Evolutionary conservation across 2,797 vertebrate species (phyloP), one percentile per base, ranked within the genome.

Genomic region (Gallirallus australis): DNA sequence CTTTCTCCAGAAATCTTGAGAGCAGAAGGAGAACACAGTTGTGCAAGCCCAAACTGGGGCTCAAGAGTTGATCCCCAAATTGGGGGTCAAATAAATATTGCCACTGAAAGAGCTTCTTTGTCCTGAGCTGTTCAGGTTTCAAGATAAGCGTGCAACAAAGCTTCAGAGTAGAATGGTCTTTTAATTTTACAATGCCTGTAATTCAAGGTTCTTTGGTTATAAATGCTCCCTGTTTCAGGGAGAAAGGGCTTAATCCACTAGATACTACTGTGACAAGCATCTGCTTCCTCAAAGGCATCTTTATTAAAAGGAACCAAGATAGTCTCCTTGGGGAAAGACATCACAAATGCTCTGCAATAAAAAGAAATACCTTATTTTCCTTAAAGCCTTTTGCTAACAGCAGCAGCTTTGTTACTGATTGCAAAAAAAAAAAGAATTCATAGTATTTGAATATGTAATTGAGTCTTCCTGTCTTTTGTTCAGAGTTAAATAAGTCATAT

Each of bases 241-340:
- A 92, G 30, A 90, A 93, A 71, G 83, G 73, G 28, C 53, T 93
- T 94, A 93, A 89, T 91, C 80, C 40, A 9, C 54, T 66, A 63
- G 77, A 79, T 86, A 86, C 28, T 31, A 61, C 45, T 70, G 76
- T 94, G 93, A 96, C 79, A 95, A 86, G 27, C 63, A 93, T 90
- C 77, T 91, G 52, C 66, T 84, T 93, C 68, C 80, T 96, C 77
- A 86, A 92, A 94, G 66, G 27, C 42, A 57, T 84, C 73, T 95
- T 84, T 82, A 90, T 86, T 88, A 73, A 91, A 92, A 86, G 33
- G 21, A 91, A 82, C 89, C 82, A 61, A 73, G 60, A 61, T 60
- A 66, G 63, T 75, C 21, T 90, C 2, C 33, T 73, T 11, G 11
- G 23, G 8, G 8, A 70, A 79, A 71, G 77, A 60, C 33, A 77